Evolutionary conservation across 2,113 vertebrate genomes (phyloP), one percentile per base, ranked within the genome.

Genomic region (Chionis minor): DNA sequence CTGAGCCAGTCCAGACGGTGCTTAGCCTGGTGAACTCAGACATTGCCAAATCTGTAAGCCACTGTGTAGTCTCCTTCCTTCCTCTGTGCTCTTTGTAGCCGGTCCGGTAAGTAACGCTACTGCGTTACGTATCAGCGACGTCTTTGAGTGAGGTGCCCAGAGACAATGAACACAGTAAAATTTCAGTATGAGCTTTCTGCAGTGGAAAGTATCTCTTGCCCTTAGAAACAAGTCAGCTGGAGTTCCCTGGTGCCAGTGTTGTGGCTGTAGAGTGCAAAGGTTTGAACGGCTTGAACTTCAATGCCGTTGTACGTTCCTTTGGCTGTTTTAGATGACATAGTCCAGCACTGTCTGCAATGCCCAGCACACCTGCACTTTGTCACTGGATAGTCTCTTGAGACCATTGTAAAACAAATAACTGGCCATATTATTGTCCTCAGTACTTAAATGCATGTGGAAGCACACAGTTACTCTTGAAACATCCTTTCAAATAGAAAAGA

Each of bases 101-200:
- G 42, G 7, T 32, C 23, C 30, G 33, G 18, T 35, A 52, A 32
- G 12, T 10, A 26, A 77, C 0, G 0, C 58, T 74, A 30, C 10
- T 2, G 2, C 20, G 5, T 56, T 23, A 40, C 22, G 17, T 67
- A 17, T 61, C 52, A 78, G 58, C 1, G 4, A 20, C 38, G 30
- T 74, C 75, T 81, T 61, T 3, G 6, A 88, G 16, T 18, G 40
- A 55, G 14, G 18, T 67, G 42, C 56, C 42, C 45, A 45, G 61
- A 67, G 61, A 63, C 47, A 74, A 7, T 9, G 9, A 56, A 30
- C 47, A 30, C 52, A 49, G 14, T 45, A 56, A 52, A 30, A 82
- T 77, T 81, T 63, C 61, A 38, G 38, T 20, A 3, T 32, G 33
- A 86, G 9, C 32, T 65, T 81, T 88, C 52, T 90, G 44, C 23